Evolutionary conservation across 2,113 vertebrate species (phyloP).

Genomic region (Gymnobelideus leadbeateri): DNA sequence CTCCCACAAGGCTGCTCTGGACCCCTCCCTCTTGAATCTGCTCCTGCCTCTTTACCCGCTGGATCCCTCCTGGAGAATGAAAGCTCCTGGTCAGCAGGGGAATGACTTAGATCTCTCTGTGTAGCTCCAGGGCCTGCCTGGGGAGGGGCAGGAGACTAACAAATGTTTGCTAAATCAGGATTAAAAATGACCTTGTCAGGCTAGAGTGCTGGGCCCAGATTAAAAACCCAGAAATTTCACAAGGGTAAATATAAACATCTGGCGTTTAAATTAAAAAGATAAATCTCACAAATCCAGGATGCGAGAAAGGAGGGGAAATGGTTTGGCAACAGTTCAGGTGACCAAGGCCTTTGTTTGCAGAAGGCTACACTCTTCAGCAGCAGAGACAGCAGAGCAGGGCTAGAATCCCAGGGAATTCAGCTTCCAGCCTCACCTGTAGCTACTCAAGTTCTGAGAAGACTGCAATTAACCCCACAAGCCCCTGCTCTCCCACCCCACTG

Average conservation of each 20-base stretch:
- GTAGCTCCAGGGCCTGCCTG: background rate
- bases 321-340: background rate
- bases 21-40: background rate
- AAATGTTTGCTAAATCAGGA: background rate
- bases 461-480: background rate
- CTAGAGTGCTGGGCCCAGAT: background rate
- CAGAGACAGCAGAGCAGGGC: background rate
- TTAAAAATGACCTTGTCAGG: background rate
- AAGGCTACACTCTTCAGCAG: background rate
- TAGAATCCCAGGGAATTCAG: background rate
- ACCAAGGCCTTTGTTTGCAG: background rate
- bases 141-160: background rate
- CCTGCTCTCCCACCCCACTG: background rate
- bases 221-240: background rate
- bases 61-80: background rate
- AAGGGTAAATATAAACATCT: background rate
- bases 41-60: background rate
- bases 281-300: background rate
- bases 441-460: background rate
- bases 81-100: background rate
- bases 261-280: background rate
- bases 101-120: background rate
- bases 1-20: background rate
- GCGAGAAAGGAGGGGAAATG: background rate
- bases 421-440: background rate